Percentiles rank a stretch among this genome's conserved stretches.
Evolutionary conservation across 1,140 invertebrate species (phyloP).

Genomic region (Odontomachus brunneus): DNA sequence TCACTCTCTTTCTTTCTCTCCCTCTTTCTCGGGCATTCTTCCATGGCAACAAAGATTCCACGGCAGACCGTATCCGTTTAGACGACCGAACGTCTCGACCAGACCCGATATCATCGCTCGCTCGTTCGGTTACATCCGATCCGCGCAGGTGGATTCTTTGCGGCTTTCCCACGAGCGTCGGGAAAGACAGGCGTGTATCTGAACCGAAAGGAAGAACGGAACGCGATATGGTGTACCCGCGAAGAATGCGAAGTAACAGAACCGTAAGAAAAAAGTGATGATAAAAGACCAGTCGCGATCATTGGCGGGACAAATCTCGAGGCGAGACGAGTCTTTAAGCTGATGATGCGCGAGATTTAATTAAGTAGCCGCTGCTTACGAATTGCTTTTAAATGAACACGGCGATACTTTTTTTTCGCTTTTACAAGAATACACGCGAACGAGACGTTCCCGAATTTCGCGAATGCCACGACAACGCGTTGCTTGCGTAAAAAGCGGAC

Average conservation of each 20-base stretch:
- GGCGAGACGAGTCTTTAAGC: too few relatives aligned
- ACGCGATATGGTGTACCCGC: neutral
- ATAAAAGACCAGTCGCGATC: neutral
- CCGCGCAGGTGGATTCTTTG: conserved; percentile 31
- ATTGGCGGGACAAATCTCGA: neutral
- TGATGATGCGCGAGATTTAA: too few relatives aligned
- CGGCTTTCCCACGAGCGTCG: conserved; percentile 14
- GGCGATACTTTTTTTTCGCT: too few relatives aligned
- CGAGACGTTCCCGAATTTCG: conserved; percentile 8
- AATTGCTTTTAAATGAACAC: too few relatives aligned
- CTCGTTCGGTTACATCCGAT: conserved; percentile 34
- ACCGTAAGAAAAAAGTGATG: neutral
- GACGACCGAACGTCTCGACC: conserved; percentile 48
- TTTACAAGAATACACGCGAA: too few relatives aligned
- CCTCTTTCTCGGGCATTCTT: conserved; percentile 11
- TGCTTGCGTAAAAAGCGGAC: neutral
- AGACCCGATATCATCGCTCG: conserved; percentile 33
- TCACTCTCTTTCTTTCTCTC: too few relatives aligned
- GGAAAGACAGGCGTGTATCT: conserved; percentile 7
- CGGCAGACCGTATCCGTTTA: conserved; percentile 23
- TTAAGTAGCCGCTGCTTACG: too few relatives aligned
- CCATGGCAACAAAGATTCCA: conserved; percentile 20
- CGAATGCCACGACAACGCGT: neutral
- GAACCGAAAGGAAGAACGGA: conserved; percentile 20
- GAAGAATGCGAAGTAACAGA: neutral